Base-by-base conservation (phyloP, 2,113 vertebrate genomes). In the Octodon degus region DNA sequence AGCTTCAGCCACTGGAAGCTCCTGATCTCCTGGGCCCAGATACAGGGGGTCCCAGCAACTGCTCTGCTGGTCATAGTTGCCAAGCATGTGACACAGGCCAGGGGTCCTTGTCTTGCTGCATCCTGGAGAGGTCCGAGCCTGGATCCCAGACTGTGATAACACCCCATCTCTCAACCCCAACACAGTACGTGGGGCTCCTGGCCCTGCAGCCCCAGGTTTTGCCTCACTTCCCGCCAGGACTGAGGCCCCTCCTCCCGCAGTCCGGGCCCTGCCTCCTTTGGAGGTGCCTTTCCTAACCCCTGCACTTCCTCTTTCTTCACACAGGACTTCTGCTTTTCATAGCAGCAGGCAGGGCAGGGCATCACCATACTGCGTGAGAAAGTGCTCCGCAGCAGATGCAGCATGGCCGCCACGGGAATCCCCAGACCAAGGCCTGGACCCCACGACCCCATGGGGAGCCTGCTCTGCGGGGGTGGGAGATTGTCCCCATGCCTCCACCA, bases 261-360 rank as follows among this genome's bases (percentile, higher is more conserved):
- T 11, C 11, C 7, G 25, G 43, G 40, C 50, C 68, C 43, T 22
- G 25, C 77, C 77, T 58, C 55, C n/a, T 58, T 20, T 50, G 1
- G 50, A 17, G 74, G 27, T 55, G 50, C 65, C 76, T 30, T 82
- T 62, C 85, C 76, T 65, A 60, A 40, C 68, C 40, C 43, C 27
- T 7, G 3, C 17, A 34, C 67, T 92, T 94, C 95, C 93, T 80
- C 80, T 92, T 89, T 63, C 89, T 89, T 40, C 80, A 37, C 65
- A 2, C 0, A 30, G 62, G 14, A 89, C 95, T 92, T 94, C 95
- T 74, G 85, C 85, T 92, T 94, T 96, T 85, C 17, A 22, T 62
- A 5, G 43, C 2, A 19, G 63, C 79, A 17, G 63, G 55, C 86
- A 63, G 86, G 67, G 19, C 5, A 58, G 68, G 72, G 84, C 24